These are phyloP conservation scores for Diuraphis noxia DNA, from an alignment of 1,140 invertebrate genomes.

Conservation along the genomic window DNA sequence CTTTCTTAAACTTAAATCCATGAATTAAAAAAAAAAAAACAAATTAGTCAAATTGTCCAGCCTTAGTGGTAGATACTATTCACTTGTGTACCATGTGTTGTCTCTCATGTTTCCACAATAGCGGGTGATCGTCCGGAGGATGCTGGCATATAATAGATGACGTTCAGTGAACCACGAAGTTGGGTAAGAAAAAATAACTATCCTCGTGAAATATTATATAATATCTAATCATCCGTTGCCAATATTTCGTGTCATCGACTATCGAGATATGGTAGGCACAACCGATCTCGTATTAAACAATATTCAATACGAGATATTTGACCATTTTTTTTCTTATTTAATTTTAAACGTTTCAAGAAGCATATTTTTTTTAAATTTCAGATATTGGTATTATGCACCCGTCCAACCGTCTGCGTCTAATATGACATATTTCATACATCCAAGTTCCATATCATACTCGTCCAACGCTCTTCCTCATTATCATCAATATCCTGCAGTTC, in stretches of 20 bases:
- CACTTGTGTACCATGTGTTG: background rate
- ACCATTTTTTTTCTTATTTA: background rate
- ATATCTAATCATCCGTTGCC: background rate
- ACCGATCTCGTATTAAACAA: background rate
- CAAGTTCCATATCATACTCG: background rate
- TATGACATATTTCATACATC: background rate
- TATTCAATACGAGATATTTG: background rate
- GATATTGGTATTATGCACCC: background rate
- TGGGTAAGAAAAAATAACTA: background rate
- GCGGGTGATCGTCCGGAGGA: background rate
- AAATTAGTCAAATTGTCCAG: background rate
- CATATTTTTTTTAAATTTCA: background rate
- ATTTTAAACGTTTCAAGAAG: background rate
- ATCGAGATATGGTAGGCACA: background rate
- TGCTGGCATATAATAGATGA: background rate
- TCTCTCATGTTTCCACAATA: background rate
- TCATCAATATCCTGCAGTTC: too few species aligned
- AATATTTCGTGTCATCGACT: background rate
- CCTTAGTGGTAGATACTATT: background rate
- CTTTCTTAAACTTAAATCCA: background rate
- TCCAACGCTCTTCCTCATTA: background rate
- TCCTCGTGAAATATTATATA: background rate
- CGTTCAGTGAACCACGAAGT: background rate
- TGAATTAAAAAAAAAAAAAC: background rate
- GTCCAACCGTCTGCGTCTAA: background rate